Conservation (phyloP, 2,888 invertebrate genomes). For the Balanococcus diminutus region DNA sequence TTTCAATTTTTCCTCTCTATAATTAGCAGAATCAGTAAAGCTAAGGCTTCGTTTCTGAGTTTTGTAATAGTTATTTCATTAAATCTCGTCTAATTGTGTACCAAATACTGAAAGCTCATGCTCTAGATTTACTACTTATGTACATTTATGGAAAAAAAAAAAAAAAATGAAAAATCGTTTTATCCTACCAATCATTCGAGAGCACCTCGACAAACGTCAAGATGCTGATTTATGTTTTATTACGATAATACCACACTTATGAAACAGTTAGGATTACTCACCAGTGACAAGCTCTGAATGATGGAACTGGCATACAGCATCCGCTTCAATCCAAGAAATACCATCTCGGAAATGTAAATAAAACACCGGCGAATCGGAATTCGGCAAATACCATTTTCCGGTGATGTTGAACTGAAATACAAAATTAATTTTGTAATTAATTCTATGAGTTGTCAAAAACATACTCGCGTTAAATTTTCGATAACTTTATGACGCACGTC, state of each 20-base stretch:
- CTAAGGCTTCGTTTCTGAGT: too few species aligned
- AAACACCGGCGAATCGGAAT: slow-evolving; percentile 80
- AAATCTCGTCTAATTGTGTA: neutral
- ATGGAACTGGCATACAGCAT: slow-evolving; percentile 82
- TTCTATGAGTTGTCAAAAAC: neutral
- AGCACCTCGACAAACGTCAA: neutral
- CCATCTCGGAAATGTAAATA: slow-evolving; percentile 83
- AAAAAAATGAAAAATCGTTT: slow-evolving; percentile 31
- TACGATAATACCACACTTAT: neutral
- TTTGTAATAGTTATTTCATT: too few species aligned
- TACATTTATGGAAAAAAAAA: neutral
- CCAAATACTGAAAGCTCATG: neutral
- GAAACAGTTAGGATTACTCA: slow-evolving; percentile 60
- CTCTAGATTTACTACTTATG: neutral
- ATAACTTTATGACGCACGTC: neutral
- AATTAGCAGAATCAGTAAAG: too few species aligned
- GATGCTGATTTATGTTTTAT: slow-evolving; percentile 27
- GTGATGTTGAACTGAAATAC: slow-evolving; percentile 76
- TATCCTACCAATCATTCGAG: neutral
- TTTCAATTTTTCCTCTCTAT: too few species aligned
- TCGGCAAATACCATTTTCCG: slow-evolving; percentile 81
- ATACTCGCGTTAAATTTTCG: neutral
- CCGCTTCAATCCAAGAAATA: slow-evolving; percentile 84
- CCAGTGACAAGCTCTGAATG: slow-evolving; percentile 81
- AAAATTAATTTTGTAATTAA: slow-evolving; percentile 42